Conservation (phyloP, 2,797 vertebrate genomes). For the Sebastes wilsoni region DNA sequence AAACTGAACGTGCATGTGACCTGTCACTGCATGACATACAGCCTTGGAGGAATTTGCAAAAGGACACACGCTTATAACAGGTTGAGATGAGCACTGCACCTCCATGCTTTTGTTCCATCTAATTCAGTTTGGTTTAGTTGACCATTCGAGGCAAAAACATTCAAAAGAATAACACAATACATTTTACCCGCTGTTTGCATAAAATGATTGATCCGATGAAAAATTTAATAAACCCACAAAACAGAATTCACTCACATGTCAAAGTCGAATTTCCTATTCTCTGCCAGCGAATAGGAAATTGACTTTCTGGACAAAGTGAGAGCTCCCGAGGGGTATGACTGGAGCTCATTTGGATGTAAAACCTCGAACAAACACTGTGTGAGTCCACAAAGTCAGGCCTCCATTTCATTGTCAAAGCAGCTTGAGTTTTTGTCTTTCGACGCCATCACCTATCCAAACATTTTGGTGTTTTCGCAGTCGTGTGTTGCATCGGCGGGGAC, state of each 20-base stretch:
- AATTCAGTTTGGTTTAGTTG: slow-evolving; percentile 18
- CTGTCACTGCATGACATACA: neutral
- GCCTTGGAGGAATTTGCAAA: slow-evolving; percentile 15
- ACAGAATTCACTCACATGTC: slow-evolving; percentile 58
- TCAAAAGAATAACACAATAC: neutral
- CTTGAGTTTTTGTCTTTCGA: slow-evolving; percentile 31
- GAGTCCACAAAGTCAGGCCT: slow-evolving; percentile 55
- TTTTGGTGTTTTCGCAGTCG: neutral
- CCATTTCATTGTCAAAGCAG: slow-evolving; percentile 52
- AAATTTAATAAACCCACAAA: slow-evolving; percentile 57
- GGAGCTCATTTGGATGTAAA: slow-evolving; percentile 69
- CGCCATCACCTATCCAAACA: slow-evolving; percentile 35
- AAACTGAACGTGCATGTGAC: neutral
- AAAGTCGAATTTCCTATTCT: slow-evolving; percentile 60
- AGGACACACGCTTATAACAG: slow-evolving; percentile 2
- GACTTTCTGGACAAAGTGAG: slow-evolving; percentile 68
- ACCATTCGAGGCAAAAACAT: neutral
- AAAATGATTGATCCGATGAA: slow-evolving; percentile 58
- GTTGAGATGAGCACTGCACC: neutral
- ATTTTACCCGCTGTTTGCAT: slow-evolving; percentile 34
- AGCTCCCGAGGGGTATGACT: slow-evolving; percentile 42
- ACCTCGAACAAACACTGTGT: slow-evolving; percentile 64
- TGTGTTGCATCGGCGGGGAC: neutral
- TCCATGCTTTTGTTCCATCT: slow-evolving; percentile 16
- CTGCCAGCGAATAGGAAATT: slow-evolving; percentile 54